Evolutionary conservation across 2,888 invertebrate species (phyloP).

Genomic region (Thymelicus acteon): DNA sequence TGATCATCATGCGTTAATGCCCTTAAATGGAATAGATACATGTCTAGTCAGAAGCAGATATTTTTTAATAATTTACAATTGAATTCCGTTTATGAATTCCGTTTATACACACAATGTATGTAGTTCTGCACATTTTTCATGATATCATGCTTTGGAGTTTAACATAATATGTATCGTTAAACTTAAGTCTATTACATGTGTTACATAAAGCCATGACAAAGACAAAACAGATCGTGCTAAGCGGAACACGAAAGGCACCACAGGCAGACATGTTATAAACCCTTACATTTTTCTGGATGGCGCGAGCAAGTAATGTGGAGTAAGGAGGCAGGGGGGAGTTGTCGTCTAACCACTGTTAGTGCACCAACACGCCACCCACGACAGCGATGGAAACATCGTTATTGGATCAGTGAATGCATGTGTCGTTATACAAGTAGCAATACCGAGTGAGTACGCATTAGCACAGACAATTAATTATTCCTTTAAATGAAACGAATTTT

Average conservation of each 20-base stretch:
- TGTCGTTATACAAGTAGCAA: constrained; percentile 36
- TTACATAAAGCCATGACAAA: constrained; percentile 21
- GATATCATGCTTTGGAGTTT: not conserved
- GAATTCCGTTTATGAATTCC: not conserved
- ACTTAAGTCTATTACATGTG: constrained; percentile 7
- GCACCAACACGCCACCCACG: constrained; percentile 64
- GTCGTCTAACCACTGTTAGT: constrained; percentile 91
- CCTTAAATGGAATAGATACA: not conserved
- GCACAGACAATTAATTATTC: constrained; percentile 13
- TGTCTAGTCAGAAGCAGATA: not conserved
- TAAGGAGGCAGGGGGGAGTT: constrained; percentile 88
- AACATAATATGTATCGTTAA: not conserved
- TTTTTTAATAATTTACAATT: not conserved
- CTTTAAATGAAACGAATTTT: not conserved
- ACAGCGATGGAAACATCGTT: constrained; percentile 68
- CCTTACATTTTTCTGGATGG: constrained; percentile 89
- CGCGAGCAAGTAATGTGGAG: constrained; percentile 88
- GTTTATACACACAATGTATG: not conserved
- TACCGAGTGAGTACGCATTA: constrained; percentile 13
- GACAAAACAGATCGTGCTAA: constrained; percentile 34
- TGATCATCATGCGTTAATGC: not conserved
- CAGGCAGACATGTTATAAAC: constrained; percentile 64
- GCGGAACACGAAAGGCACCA: constrained; percentile 44
- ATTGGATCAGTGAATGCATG: constrained; percentile 53
- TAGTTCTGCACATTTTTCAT: not conserved